phyloP scores from a whole-genome alignment of 1,140 invertebrate genomes.

The Steinernema feltiae region DNA sequence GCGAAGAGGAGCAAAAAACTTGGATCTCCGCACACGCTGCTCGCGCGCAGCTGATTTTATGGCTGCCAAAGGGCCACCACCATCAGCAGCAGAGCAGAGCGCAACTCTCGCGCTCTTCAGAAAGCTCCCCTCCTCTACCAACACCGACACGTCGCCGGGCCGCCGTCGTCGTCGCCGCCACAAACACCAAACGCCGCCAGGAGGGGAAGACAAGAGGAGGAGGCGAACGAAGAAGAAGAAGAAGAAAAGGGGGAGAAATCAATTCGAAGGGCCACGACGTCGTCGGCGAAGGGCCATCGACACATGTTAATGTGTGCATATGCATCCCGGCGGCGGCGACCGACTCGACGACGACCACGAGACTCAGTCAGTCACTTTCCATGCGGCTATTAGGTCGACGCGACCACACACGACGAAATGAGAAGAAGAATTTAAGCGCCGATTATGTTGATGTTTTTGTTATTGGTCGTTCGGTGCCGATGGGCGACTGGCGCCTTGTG shows the following conservation, averaged over 20 bases:
- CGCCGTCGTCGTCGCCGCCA: not conserved
- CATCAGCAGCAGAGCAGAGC: too few relatives aligned
- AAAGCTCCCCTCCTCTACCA: too few relatives aligned
- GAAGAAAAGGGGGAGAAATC: not conserved
- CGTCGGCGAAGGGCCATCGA: slow-evolving; percentile 9
- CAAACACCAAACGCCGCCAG: too few relatives aligned
- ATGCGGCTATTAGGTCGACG: too few relatives aligned
- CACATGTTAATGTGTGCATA: slow-evolving; percentile 14
- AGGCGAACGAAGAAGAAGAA: not conserved
- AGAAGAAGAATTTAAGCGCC: too few relatives aligned
- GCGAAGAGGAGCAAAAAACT: not conserved
- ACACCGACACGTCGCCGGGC: not conserved
- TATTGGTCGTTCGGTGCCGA: too few relatives aligned
- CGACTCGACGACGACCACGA: not conserved
- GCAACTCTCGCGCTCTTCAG: too few relatives aligned
- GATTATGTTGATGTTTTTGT: too few relatives aligned
- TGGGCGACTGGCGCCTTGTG: too few relatives aligned
- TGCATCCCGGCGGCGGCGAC: not conserved
- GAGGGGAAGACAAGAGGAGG: not conserved
- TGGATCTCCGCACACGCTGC: not conserved
- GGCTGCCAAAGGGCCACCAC: not conserved
- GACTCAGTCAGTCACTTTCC: not conserved
- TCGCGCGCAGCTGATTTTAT: not conserved
- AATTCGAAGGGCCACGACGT: slow-evolving; percentile 5
- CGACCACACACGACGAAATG: too few relatives aligned